A percentile compares a stretch with the other conserved stretches of the same genome.
Conservation (phyloP, 37 sponge, comb jelly and placozoan species). For the Axinella damicornis region DNA sequence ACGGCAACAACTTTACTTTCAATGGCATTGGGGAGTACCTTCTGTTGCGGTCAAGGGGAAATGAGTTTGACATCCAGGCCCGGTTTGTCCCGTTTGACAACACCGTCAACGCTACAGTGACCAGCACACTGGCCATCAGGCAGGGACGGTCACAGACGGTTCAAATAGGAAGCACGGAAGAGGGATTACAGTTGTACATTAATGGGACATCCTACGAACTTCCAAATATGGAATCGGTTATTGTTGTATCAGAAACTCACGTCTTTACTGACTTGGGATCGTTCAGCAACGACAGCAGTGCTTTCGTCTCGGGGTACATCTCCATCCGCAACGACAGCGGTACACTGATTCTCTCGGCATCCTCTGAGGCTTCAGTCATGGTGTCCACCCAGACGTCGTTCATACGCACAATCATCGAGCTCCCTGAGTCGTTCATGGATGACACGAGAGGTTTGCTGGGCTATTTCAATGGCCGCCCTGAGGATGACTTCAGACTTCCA, state of each 20-base stretch:
- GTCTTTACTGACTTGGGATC: not conserved
- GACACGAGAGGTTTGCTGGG: constrained; percentile 68
- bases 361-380: constrained; percentile 25
- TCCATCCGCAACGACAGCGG: not conserved
- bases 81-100: constrained; percentile 11
- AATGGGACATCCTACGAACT: not conserved
- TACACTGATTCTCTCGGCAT: constrained; percentile 24
- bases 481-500: constrained; percentile 54
- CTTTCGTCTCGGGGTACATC: not conserved
- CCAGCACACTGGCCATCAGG: constrained; percentile 37
- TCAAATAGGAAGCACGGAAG: not conserved
- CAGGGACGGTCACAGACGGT: constrained; percentile 5
- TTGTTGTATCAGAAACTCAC: constrained; percentile 10
- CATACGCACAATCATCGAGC: not conserved
- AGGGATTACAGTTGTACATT: not conserved
- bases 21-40: constrained; percentile 73
- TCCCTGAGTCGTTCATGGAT: constrained; percentile 1
- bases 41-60: constrained; percentile 38
- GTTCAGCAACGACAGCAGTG: not conserved
- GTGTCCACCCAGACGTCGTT: constrained; percentile 10
- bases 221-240: not conserved
- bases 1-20: constrained; percentile 67
- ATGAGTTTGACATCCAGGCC: constrained; percentile 49
- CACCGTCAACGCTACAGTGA: constrained; percentile 30
- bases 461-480: constrained; percentile 40